Base-by-base conservation (phyloP, 2,888 invertebrate genomes). In the Amiota mariae region DNA sequence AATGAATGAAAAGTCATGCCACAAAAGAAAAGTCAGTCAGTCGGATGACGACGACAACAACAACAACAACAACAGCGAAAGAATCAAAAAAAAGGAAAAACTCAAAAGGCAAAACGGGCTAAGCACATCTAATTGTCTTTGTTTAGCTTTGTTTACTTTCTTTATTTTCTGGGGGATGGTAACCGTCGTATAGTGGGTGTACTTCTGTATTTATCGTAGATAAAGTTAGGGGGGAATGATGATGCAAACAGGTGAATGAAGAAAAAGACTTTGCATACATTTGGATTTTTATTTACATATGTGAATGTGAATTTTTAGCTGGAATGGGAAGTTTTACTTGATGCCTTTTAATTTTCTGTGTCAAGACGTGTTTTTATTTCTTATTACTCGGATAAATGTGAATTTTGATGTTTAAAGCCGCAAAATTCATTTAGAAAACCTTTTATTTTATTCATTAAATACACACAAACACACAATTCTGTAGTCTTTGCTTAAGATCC, bases 101-200 rank as follows among this genome's bases (percentile, higher is more conserved):
- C n/a, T 24, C 24, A 63, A 13, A 36, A 11, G n/a, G 24, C 24
- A 63, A 20, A 63, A 36, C 15, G 20, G 10, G 51, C 67, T 51
- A 51, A 68, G 67, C 67, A 51, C 67, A 68, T 68, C 67, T 68
- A 68, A 68, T 68, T 68, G 67, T 68, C 67, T 68, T 51, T 51
- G 67, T 68, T 49, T 47, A n/a, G 46, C 18, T 15, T 48, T 15
- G 59, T 8, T 15, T 36, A 36, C 36, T 36, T 36, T 4, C 36
- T 6, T 36, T 6, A 36, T 6, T 36, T 36, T 36, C 0, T 36
- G 36, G 36, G 54, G 54, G 54, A 11, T 15, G 59, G 18, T 59
- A 10, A 18, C n/a, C n/a, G n/a, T n/a, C n/a, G n/a, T 59, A 8
- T 11, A 20, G 59, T 15, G 59, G 59, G 59, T 59, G 59, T 15